Evolutionary conservation across 1,140 invertebrate genomes (phyloP).

Genomic region (Caerostris darwini): DNA sequence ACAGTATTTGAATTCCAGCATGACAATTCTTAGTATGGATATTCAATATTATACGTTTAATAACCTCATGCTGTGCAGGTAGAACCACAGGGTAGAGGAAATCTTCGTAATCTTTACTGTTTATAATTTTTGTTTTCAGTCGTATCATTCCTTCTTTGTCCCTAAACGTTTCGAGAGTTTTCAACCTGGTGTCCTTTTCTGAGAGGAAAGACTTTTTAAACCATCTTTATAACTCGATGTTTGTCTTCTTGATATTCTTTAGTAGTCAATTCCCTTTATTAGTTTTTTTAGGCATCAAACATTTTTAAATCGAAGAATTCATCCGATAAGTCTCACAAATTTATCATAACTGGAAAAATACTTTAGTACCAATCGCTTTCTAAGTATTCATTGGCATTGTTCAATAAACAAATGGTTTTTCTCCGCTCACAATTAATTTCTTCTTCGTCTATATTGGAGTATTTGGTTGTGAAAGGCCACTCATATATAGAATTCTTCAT

Average conservation of each 20-base stretch:
- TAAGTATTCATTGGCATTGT: conserved; percentile 6
- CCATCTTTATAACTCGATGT: neutral
- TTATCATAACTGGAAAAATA: neutral
- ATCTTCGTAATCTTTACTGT: conserved; percentile 14
- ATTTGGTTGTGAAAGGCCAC: neutral
- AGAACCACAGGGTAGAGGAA: neutral
- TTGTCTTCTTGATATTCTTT: conserved; percentile 9
- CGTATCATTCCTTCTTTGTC: neutral
- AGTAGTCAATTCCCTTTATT: neutral
- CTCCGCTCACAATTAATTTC: neutral
- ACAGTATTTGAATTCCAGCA: conserved; percentile 1
- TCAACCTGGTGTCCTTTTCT: neutral
- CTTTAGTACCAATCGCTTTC: neutral
- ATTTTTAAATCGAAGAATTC: conserved; percentile 42
- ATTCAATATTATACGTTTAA: neutral
- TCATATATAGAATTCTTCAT: neutral
- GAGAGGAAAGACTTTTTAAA: neutral
- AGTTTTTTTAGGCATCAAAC: neutral
- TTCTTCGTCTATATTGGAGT: neutral
- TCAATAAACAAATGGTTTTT: neutral
- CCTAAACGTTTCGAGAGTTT: neutral
- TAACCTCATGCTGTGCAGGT: neutral
- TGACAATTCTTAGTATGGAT: neutral
- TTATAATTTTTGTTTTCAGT: neutral
- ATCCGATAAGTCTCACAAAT: conserved; percentile 29